Base-by-base conservation (phyloP, 2,113 vertebrate genomes). In the Clarias batrachus region DNA sequence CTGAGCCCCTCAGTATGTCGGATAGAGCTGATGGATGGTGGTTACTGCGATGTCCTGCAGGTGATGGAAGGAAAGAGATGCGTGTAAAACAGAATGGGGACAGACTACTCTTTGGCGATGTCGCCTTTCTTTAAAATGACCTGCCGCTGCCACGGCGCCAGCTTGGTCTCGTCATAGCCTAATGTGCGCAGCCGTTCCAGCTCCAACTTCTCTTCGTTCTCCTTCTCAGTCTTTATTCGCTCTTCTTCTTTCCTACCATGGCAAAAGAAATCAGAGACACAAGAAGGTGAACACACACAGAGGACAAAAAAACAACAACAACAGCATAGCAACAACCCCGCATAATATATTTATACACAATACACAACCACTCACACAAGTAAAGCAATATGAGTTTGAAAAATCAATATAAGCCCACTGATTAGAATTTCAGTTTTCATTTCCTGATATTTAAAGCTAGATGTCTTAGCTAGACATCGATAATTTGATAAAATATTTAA, bases 71-170 rank as follows among this genome's bases (percentile, higher is more conserved):
- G 52, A 48, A 52, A 70, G 56, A 59, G 85, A 82, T 78, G 66
- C 41, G 66, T 23, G 66, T 66, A 71, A 59, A 85, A 25, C 62
- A 27, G 60, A 76, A 27, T 19, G 30, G 86, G 21, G 3, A 71
- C 80, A 56, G 25, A 33, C 93, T 96, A 97, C 91, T 98, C 93
- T 95, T 99, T 99, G 85, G 96, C 94, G 92, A 96, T 95, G 89
- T 99, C 98, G 88, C 98, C 98, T 92, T 99, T 99, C 95, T 97
- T 99, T 91, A 99, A 94, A 92, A 99, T 97, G 91, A 99, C 95
- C 94, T 99, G 97, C 90, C 97, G 93, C 91, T 99, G 98, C 98
- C 98, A 99, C 57, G 98, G 97, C 0, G 97, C 97, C 93, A 99
- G 94, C 92, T 99, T 99, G 92, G 94, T 95, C 91, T 99, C 98